Conservation (phyloP, 2,797 vertebrate species). For the Bryconaethiops microstoma region DNA sequence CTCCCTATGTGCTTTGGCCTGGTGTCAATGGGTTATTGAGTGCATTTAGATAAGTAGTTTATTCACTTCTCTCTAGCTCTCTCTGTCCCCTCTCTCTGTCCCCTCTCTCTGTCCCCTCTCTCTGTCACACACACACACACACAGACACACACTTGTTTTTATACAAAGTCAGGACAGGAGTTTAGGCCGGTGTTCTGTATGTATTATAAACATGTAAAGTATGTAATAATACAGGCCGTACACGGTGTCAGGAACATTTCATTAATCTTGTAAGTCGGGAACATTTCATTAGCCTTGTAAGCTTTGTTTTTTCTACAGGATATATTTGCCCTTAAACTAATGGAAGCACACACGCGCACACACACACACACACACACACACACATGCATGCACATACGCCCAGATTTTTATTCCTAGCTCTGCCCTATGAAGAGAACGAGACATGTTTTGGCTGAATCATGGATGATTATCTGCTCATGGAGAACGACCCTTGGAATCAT, state of each 20-base stretch:
- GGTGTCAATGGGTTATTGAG: neutral
- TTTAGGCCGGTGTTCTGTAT: neutral
- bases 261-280: no score
- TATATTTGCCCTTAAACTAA: no score
- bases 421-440: slow-evolving; percentile 20
- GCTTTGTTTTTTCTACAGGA: no score
- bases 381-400: neutral
- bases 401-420: neutral
- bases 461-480: slow-evolving; percentile 57
- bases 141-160: neutral
- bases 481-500: slow-evolving; percentile 42
- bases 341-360: no score
- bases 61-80: neutral
- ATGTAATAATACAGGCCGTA: no score
- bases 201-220: no score
- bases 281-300: no score
- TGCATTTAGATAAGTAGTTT: neutral
- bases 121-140: slow-evolving; percentile 1
- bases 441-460: slow-evolving; percentile 30
- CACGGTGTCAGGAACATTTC: no score
- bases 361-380: slow-evolving; percentile 11
- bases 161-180: no score
- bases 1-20: neutral
- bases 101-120: neutral
- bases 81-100: neutral